Evolutionary conservation across 2,113 vertebrate species (phyloP).

Genomic region (Gobio gobio): DNA sequence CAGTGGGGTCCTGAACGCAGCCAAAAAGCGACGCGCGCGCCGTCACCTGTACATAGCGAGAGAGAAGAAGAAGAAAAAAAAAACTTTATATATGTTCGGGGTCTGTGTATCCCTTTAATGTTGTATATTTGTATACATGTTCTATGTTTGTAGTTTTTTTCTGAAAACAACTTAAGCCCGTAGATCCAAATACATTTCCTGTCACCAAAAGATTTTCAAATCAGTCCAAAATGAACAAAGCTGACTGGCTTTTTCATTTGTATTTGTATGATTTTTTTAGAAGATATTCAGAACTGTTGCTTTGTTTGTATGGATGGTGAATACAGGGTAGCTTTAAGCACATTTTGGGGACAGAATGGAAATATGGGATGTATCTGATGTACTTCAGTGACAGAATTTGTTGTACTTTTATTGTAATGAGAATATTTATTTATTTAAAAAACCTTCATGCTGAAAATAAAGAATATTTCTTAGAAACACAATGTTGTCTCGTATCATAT

Average conservation of each 20-base stretch:
- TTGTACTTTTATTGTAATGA: constrained; percentile 81
- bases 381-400: constrained; percentile 62
- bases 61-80: constrained; percentile 42
- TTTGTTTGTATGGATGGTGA: constrained; percentile 69
- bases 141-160: constrained; percentile 75
- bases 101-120: constrained; percentile 67
- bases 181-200: constrained; percentile 62
- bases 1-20: constrained; percentile 64
- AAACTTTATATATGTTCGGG: constrained; percentile 67
- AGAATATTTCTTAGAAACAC: constrained; percentile 75
- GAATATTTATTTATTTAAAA: constrained; percentile 99
- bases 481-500: constrained; percentile 43
- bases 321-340: constrained; percentile 63
- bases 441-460: constrained; percentile 79
- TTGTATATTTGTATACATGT: constrained; percentile 80
- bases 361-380: constrained; percentile 47
- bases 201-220: constrained; percentile 56
- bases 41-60: constrained; percentile 75
- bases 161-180: constrained; percentile 68
- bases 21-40: constrained; percentile 69
- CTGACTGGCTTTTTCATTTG: constrained; percentile 61
- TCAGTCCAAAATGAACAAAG: constrained; percentile 63
- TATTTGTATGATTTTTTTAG: constrained; percentile 44
- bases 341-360: constrained; percentile 66
- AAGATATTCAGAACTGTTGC: constrained; percentile 57